These are phyloP conservation scores for Galeopterus variegatus DNA, from an alignment of 2,113 vertebrate species.

Conservation along the genomic window DNA sequence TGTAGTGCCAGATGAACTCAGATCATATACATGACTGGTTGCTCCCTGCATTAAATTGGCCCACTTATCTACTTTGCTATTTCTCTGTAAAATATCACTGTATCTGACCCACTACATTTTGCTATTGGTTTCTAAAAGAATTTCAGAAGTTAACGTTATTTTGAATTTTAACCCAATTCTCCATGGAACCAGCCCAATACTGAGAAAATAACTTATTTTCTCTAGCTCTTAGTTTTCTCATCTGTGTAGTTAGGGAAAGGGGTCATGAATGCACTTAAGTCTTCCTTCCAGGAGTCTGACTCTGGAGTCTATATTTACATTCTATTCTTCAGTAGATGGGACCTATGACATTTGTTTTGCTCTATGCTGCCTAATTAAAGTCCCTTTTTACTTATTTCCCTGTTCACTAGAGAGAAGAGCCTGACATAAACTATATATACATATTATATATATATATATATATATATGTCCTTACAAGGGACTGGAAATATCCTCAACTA, in stretches of 20 bases:
- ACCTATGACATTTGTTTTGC: slow-evolving; percentile 4
- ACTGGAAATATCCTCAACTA: slow-evolving; percentile 47
- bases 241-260: neutral
- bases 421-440: neutral
- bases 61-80: neutral
- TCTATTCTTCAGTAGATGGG: neutral
- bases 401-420: neutral
- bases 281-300: neutral
- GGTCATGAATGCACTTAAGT: neutral
- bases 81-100: slow-evolving; percentile 46
- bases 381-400: neutral
- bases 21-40: neutral
- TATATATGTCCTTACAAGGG: slow-evolving; percentile 20
- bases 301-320: neutral
- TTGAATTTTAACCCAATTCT: slow-evolving; percentile 58
- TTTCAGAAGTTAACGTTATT: slow-evolving; percentile 46
- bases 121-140: neutral
- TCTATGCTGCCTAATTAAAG: neutral
- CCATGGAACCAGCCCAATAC: neutral
- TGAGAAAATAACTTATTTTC: slow-evolving; percentile 22
- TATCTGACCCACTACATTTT: neutral
- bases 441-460: neutral
- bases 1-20: neutral
- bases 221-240: neutral
- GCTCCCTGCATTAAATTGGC: neutral